These are phyloP conservation scores for Notoglanidium macrostoma DNA, from an alignment of 2,797 vertebrate species.

Conservation along the genomic window DNA sequence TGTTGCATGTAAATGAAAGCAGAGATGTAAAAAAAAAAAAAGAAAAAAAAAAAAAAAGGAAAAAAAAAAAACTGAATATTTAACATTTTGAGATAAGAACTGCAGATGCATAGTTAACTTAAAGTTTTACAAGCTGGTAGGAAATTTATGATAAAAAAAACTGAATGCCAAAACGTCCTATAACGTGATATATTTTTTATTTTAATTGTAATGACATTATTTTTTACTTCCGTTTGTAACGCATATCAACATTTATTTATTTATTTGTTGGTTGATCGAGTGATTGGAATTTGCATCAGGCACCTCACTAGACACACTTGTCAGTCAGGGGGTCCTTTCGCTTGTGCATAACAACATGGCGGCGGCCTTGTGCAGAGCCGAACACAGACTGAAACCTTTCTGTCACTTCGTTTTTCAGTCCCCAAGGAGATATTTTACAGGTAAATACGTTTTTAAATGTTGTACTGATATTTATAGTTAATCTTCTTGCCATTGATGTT, in stretches of 20 bases:
- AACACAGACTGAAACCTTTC: constrained; percentile 66
- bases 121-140: neutral
- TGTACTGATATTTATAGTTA: too few relatives aligned
- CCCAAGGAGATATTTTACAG: constrained; percentile 66
- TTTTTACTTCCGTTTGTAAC: neutral
- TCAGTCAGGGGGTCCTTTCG: neutral
- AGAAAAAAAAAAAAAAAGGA: neutral
- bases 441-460: constrained; percentile 54
- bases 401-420: constrained; percentile 47
- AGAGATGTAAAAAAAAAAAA: neutral
- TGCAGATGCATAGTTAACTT: too few relatives aligned
- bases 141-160: neutral
- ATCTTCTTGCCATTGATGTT: neutral
- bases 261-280: neutral
- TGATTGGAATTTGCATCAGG: constrained; percentile 54
- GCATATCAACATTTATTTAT: neutral
- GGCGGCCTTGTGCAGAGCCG: constrained; percentile 70
- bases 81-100: neutral
- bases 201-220: neutral
- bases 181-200: neutral
- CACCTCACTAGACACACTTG: constrained; percentile 53
- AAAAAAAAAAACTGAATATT: neutral
- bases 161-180: neutral
- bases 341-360: constrained; percentile 17
- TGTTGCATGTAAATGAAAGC: neutral